Base-by-base conservation (phyloP, 2,113 vertebrate genomes). In the Petaurus breviceps region DNA sequence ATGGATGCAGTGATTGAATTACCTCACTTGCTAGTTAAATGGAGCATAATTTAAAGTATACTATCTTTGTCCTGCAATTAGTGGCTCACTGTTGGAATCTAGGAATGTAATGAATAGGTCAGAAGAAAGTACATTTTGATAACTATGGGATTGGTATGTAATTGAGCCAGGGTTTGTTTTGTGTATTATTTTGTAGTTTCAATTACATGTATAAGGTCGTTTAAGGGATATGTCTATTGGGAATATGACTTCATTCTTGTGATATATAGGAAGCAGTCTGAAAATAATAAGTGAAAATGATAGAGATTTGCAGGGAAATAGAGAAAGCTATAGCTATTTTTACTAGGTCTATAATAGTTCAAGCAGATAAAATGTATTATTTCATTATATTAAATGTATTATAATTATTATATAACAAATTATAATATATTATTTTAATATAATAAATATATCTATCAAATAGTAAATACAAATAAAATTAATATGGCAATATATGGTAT, bases 141-240 rank as follows among this genome's bases (percentile, higher is more conserved):
- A 37, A 77, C 31, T 43, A 84, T 84, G 68, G 16, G 68, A 43
- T 8, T 43, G 16, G n/a, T 22, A 43, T 43, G 6, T n/a, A 43
- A 7, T 43, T 84, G n/a, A 43, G 43, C n/a, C 7, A n/a, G 37
- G 37, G 4, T 77, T 84, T 84, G 37, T 77, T 43, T 84, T 43
- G 19, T 84, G n/a, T 84, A 84, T 84, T n/a, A 84, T 84, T 43
- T 84, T 43, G 19, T 43, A 16, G 1, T 84, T 43, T 84, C n/a
- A 43, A 43, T 84, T 84, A 84, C 68, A 84, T 23, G 0, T 43
- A 84, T 50, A 51, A 54, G 1, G 25, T 51, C 52, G 93, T 94
- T 92, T 31, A 96, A 97, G 52, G 14, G 52, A 55, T 93, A 12
- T 94, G 46, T 94, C 25, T 23, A 2, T 57, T 43, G 28, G n/a